Evolutionary conservation across 1,140 invertebrate genomes (phyloP).

Genomic region (Micrasema minimum): DNA sequence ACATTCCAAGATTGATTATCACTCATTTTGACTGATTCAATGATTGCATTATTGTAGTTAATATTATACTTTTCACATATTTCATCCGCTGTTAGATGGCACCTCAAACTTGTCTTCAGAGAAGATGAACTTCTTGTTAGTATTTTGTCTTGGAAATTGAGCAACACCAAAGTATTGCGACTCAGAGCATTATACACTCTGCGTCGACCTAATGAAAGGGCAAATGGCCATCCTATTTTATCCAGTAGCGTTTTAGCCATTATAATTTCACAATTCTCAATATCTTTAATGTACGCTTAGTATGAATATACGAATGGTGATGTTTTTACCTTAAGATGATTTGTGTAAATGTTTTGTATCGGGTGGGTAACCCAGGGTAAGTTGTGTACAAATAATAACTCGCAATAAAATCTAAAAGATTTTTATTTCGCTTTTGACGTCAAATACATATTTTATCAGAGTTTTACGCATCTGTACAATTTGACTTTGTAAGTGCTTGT

Average conservation of each 20-base stretch:
- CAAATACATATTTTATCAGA: conserved; percentile 38
- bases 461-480: conserved; percentile 28
- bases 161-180: conserved; percentile 50
- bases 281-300: conserved; percentile 31
- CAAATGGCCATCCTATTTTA: conserved; percentile 51
- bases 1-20: not conserved
- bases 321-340: not conserved
- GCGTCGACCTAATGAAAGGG: conserved; percentile 44
- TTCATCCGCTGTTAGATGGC: no score
- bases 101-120: no score
- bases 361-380: conserved; percentile 12
- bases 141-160: conserved; percentile 47
- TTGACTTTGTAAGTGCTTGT: conserved; percentile 31
- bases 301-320: not conserved
- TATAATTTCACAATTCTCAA: conserved; percentile 38
- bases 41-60: no score
- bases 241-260: conserved; percentile 43
- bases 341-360: conserved; percentile 4
- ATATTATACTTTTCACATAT: no score
- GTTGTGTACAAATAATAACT: conserved; percentile 35
- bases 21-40: not conserved
- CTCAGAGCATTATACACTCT: conserved; percentile 52
- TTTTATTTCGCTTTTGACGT: conserved; percentile 43
- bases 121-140: conserved; percentile 21
- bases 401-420: conserved; percentile 26